phyloP scores from a whole-genome alignment of 2,797 vertebrate species.

The Rhynchotus rufescens region DNA sequence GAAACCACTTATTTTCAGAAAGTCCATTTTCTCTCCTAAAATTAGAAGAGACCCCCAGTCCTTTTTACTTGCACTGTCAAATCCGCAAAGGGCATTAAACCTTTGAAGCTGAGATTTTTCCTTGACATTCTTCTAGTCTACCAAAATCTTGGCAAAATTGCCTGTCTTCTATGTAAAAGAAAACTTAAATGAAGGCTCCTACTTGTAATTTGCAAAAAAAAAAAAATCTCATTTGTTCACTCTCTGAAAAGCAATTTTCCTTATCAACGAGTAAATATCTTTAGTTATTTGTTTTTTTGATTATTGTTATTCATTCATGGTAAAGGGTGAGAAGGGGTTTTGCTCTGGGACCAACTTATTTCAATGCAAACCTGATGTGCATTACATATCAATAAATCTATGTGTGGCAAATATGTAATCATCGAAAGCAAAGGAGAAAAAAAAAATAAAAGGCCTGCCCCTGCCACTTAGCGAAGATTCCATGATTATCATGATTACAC shows the following conservation, averaged over 20 bases:
- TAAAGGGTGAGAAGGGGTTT: background rate
- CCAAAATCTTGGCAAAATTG: background rate
- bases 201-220: rapidly evolving
- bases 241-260: background rate
- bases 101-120: background rate
- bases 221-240: background rate
- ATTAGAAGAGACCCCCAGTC: background rate
- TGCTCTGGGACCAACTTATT: background rate
- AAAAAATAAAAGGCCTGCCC: background rate
- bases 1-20: background rate
- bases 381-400: background rate
- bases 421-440: background rate
- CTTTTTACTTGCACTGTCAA: background rate
- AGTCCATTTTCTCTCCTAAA: background rate
- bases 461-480: background rate
- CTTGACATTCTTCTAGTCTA: background rate
- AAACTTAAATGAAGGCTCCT: rapidly evolving
- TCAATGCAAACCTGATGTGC: background rate
- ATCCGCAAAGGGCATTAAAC: background rate
- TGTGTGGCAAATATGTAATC: background rate
- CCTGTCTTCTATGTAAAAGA: background rate
- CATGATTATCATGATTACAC: background rate
- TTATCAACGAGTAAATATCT: background rate
- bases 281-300: background rate
- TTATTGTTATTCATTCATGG: background rate